Percentiles rank a stretch among this genome's conserved stretches.
Evolutionary conservation across 2,113 vertebrate species (phyloP).

Genomic region (Cyanoliseus patagonus): DNA sequence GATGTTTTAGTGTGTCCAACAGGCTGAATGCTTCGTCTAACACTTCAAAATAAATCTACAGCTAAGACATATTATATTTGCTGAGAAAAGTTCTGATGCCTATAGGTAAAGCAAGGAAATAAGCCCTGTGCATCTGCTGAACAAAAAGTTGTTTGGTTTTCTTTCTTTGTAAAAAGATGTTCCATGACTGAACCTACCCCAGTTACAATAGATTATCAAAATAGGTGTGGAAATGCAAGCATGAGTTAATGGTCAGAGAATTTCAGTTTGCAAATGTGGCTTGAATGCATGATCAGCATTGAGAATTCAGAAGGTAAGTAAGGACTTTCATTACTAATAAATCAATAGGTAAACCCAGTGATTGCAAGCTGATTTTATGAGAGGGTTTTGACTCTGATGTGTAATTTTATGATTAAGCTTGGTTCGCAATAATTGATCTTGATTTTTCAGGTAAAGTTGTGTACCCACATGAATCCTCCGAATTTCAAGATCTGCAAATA

Average conservation of each 20-base stretch:
- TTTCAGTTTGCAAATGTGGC: neutral
- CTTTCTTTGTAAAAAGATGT: neutral
- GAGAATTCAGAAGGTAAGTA: neutral
- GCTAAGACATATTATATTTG: neutral
- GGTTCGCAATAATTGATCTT: neutral
- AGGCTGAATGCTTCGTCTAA: neutral
- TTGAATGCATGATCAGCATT: neutral
- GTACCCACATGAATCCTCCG: neutral
- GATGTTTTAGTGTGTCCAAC: neutral
- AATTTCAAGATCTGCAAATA: neutral
- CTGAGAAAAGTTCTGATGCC: neutral
- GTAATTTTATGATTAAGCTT: neutral
- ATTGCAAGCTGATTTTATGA: neutral
- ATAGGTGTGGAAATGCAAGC: neutral
- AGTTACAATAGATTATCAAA: neutral
- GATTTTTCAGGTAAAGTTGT: neutral
- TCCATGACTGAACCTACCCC: neutral
- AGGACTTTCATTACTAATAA: neutral
- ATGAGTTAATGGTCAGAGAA: neutral
- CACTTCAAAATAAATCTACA: neutral
- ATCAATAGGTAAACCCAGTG: neutral
- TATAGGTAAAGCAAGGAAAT: neutral
- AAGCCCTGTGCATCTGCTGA: neutral
- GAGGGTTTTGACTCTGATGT: neutral
- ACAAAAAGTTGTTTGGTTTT: neutral